phyloP scores from a whole-genome alignment of 2,113 vertebrate species.

The Micronycteris hirsuta region DNA sequence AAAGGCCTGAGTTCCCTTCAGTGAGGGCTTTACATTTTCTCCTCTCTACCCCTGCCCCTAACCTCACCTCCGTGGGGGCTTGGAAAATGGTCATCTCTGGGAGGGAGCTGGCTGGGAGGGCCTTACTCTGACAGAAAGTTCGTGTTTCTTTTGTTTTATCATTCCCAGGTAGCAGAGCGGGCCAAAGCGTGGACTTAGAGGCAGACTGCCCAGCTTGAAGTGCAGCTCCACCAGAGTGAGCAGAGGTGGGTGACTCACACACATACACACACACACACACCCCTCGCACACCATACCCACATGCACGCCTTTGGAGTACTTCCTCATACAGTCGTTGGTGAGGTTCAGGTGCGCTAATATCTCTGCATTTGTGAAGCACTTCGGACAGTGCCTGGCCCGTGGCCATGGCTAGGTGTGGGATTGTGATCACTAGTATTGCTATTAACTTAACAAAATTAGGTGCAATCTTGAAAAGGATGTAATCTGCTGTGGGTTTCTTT shows the following conservation, averaged over 20 bases:
- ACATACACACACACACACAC: background rate
- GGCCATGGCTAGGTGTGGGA: background rate
- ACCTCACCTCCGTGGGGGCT: background rate
- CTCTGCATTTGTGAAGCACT: background rate
- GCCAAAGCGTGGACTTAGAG: background rate
- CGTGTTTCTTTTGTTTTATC: background rate
- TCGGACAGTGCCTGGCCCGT: background rate
- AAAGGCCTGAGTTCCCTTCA: background rate
- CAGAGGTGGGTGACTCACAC: background rate
- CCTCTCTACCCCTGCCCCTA: background rate
- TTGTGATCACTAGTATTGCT: background rate
- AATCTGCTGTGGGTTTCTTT: background rate
- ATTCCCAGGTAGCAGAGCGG: background rate
- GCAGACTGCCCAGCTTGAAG: background rate
- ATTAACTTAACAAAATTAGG: background rate
- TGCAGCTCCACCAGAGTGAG: background rate
- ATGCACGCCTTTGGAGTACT: background rate
- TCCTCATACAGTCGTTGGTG: background rate
- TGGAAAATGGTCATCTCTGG: background rate
- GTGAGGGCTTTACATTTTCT: too few relatives aligned
- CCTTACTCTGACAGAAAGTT: background rate
- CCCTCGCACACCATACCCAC: background rate
- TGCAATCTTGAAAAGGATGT: background rate
- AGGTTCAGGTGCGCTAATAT: background rate
- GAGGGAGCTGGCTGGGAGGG: background rate